Evolutionary conservation across 2,113 vertebrate genomes (phyloP), one percentile per base, ranked within the genome.

Genomic region (Nyctereutes procyonoides): DNA sequence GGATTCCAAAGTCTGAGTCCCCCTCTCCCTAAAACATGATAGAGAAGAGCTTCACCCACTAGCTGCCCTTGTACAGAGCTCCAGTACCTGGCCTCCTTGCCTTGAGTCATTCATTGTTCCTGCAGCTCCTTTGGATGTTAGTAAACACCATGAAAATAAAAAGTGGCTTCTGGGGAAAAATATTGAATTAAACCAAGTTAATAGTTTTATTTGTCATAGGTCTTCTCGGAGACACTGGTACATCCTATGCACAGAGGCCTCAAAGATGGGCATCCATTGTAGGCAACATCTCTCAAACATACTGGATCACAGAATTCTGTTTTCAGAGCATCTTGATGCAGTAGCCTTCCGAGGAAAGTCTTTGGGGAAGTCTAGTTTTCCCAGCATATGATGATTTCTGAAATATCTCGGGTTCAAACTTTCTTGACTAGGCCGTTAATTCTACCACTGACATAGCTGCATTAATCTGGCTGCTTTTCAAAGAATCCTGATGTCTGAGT

Each of bases 21-120:
- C 32, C 60, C 8, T 6, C 30, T n/a, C 5, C 51, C 17, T 53
- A 15, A 35, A 0, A 16, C 4, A 2, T 20, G 7, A 63, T 2
- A 28, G 73, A 80, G 8, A 79, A 43, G 11, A 38, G 26, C 20
- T n/a, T 74, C 5, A 15, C 35, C 15, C 17, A 16, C 15, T 4
- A 17, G 6, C 0, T 5, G 0, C 6, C 12, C 4, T 8, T 3
- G 55, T 28, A 22, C 0, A 0, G 10, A 10, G 2, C 17, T 38
- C 20, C 11, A 7, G 32, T 1, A 17, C 35, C 60, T 5, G 1
- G 15, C 26, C 53, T 71, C 48, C 53, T 56, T 28, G 22, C 9
- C 1, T 12, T 17, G 58, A 55, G n/a, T 32, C 22, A 20, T 67
- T 32, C 22, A 20, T 67, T 35, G 16, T 51, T n/a, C 32, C 26